Percentiles rank a stretch among this genome's conserved stretches.
These are phyloP conservation scores for Altica lythri DNA, from an alignment of 2,888 invertebrate species.

Conservation along the genomic window DNA sequence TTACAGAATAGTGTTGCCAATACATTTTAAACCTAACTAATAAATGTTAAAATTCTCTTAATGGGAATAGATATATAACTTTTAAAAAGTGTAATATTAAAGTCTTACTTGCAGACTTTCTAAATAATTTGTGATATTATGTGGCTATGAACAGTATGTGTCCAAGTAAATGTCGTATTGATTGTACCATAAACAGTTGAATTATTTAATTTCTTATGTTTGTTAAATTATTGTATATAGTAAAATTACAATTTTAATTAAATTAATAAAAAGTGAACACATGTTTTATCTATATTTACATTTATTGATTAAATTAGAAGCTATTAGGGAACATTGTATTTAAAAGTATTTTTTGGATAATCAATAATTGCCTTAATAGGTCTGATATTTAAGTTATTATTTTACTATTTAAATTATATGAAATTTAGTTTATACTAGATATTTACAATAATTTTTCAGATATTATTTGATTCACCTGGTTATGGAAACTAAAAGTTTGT, in stretches of 20 bases:
- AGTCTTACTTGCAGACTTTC: constrained; percentile 14
- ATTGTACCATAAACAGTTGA: background rate
- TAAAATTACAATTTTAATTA: too few species aligned
- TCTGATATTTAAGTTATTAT: too few species aligned
- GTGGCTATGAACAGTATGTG: constrained; percentile 15
- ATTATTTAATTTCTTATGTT: constrained; percentile 2
- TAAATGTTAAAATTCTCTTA: constrained; percentile 9
- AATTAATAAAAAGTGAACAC: too few species aligned
- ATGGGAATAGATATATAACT: constrained; percentile 15
- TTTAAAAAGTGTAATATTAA: constrained; percentile 21
- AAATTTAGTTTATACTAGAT: too few species aligned
- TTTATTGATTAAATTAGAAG: too few species aligned
- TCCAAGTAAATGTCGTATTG: constrained; percentile 5
- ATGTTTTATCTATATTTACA: too few species aligned
- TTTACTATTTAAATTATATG: too few species aligned
- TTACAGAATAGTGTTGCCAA: constrained; percentile 26
- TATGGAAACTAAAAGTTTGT: background rate
- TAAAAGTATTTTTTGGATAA: too few species aligned
- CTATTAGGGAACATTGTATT: too few species aligned
- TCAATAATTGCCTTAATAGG: too few species aligned
- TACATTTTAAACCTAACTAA: constrained; percentile 10
- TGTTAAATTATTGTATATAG: too few species aligned
- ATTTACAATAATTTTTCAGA: background rate
- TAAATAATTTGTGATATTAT: constrained; percentile 21
- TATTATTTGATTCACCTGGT: background rate